Evolutionary conservation across 2,888 invertebrate genomes (phyloP), one percentile per base, ranked within the genome.

Genomic region (Philopedon plagiatum): DNA sequence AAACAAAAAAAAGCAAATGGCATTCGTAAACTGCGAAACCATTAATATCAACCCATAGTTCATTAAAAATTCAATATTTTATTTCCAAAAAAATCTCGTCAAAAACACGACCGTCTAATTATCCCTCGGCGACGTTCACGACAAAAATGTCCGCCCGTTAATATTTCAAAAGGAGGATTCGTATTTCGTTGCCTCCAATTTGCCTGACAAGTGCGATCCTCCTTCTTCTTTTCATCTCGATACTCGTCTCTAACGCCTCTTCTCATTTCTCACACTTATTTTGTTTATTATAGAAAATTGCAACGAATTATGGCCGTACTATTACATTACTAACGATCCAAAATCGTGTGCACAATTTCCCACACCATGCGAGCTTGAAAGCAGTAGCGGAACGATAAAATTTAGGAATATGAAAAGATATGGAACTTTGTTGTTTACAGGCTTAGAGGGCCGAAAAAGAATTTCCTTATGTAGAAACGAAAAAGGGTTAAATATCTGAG

Each of bases 221-320:
- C 63, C 64, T 39, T 29, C 39, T 41, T 60, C 23, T 64, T 51
- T 70, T 70, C 56, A 63, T 63, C 37, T 64, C n/a, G 23, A 44
- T 18, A 29, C 67, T 71, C 65, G 69, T 70, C 69, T 72, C 41
- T 58, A 46, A 66, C 76, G 58, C 74, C 72, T 69, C 73, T 57
- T 54, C 72, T 75, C 78, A 77, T 75, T 74, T 76, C 75, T 76
- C 76, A 76, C 73, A 75, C 76, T 78, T 73, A 78, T 78, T 79
- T 78, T 77, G 77, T 80, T 78, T 77, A 78, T 79, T 78, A 78
- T 72, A 78, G 77, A 77, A 80, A 80, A 80, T 79, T 79, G 78
- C 78, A 44, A 77, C 76, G 71, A 78, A 78, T 78, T 78, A 78
- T 76, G 73, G 67, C 75, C 74, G 51, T 69, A 34, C 21, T 49